Evolutionary conservation across 2,797 vertebrate genomes (phyloP).

Genomic region (Enteromius afrohamiltoni): DNA sequence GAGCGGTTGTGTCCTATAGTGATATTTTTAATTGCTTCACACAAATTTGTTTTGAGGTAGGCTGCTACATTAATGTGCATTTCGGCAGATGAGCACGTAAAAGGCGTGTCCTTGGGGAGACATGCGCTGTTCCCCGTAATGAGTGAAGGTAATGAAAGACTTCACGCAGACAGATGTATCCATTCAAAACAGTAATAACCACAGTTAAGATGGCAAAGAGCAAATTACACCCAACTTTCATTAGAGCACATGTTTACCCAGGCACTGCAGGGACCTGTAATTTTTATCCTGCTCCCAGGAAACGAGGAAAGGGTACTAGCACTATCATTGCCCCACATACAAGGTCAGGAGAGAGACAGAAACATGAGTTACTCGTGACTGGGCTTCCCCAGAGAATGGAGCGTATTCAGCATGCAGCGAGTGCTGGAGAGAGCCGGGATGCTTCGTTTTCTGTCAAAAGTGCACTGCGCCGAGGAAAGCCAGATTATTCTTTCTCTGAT

Average conservation of each 20-base stretch:
- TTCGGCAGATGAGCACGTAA: conserved; percentile 80
- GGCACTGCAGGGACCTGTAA: conserved; percentile 75
- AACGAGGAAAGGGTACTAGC: conserved; percentile 66
- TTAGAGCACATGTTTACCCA: conserved; percentile 75
- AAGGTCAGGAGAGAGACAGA: conserved; percentile 77
- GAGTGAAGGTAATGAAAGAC: conserved; percentile 86
- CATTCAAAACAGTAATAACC: conserved; percentile 86
- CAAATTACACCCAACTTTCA: conserved; percentile 81
- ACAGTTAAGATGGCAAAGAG: conserved; percentile 84
- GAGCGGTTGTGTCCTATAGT: conserved; percentile 72
- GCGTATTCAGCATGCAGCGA: conserved; percentile 32
- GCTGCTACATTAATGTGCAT: conserved; percentile 80
- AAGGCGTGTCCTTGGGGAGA: conserved; percentile 81
- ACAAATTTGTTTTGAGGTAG: conserved; percentile 83
- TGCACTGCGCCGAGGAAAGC: neutral
- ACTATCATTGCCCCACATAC: conserved; percentile 74
- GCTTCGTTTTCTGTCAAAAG: conserved; percentile 48
- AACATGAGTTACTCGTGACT: conserved; percentile 65
- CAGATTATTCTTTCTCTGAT: conserved; percentile 34
- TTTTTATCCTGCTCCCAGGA: conserved; percentile 69
- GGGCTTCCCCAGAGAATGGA: conserved; percentile 65
- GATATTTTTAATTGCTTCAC: conserved; percentile 84
- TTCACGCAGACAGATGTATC: conserved; percentile 85
- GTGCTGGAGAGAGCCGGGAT: conserved; percentile 44
- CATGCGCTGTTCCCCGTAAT: conserved; percentile 77